Evolutionary conservation across 2,888 invertebrate species (phyloP).

Genomic region (Orchesella flavescens): DNA sequence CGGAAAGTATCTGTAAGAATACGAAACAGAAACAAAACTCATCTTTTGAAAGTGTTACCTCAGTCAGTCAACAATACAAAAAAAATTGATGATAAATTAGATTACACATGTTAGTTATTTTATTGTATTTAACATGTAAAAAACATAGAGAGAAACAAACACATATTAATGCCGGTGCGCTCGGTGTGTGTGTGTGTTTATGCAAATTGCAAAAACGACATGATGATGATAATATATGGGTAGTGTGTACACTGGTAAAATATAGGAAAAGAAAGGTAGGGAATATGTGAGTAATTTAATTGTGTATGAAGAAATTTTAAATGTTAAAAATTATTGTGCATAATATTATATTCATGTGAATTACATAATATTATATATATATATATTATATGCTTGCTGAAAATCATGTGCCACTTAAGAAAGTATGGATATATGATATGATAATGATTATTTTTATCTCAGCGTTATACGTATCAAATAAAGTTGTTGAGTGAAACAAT

Average conservation of each 20-base stretch:
- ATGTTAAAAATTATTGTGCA: background rate
- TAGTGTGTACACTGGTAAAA: background rate
- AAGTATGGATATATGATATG: slow-evolving; percentile 31
- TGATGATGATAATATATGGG: background rate
- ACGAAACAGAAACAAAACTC: background rate
- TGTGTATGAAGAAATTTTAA: too few species aligned
- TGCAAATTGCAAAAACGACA: background rate
- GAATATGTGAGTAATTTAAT: background rate
- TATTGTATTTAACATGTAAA: too few species aligned
- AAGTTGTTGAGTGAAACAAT: slow-evolving; percentile 31
- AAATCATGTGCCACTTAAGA: slow-evolving; percentile 35
- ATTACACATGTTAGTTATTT: too few species aligned
- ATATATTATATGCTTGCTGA: slow-evolving; percentile 18
- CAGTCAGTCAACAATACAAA: background rate
- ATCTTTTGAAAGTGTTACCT: background rate
- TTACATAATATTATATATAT: too few species aligned
- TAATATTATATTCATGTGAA: background rate
- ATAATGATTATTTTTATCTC: slow-evolving; percentile 44
- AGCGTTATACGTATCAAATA: slow-evolving; percentile 42
- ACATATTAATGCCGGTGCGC: too few species aligned
- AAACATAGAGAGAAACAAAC: too few species aligned
- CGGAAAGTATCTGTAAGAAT: too few species aligned
- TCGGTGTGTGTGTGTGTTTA: too few species aligned
- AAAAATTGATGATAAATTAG: too few species aligned
- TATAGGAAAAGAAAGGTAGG: background rate